Evolutionary conservation across 2,888 invertebrate species (phyloP).

Genomic region (Thymelicus lineola): DNA sequence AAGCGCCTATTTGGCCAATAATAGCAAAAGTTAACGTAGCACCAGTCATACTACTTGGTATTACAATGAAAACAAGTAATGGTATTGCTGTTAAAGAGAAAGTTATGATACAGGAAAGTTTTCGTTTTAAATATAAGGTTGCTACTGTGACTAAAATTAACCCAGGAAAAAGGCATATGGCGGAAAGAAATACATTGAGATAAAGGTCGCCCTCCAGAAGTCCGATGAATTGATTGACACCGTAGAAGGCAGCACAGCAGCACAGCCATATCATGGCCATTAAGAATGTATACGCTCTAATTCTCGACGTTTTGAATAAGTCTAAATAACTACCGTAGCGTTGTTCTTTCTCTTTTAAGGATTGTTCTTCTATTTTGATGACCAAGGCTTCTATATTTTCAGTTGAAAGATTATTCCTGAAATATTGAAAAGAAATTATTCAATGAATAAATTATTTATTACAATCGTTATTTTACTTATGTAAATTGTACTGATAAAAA

Average conservation of each 20-base stretch:
- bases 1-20: conserved; percentile 90
- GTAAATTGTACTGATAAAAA: too few species aligned
- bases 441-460: background rate
- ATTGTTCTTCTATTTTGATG: conserved; percentile 62
- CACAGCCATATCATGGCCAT: conserved; percentile 91
- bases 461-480: too few species aligned
- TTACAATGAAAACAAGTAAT: conserved; percentile 66
- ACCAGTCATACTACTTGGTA: conserved; percentile 56
- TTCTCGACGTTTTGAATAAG: conserved; percentile 88
- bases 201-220: conserved; percentile 91
- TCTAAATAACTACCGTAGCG: conserved; percentile 80
- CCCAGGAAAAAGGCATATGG: conserved; percentile 61
- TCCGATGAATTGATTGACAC: conserved; percentile 92
- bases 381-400: conserved; percentile 66
- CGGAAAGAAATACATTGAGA: conserved; percentile 91
- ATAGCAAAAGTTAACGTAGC: conserved; percentile 89
- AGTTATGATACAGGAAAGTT: conserved; percentile 60
- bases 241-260: conserved; percentile 93
- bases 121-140: conserved; percentile 64
- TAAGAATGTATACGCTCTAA: conserved; percentile 87
- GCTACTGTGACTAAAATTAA: conserved; percentile 63
- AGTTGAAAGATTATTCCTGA: conserved; percentile 73
- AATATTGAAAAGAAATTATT: conserved; percentile 40
- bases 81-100: conserved; percentile 64
- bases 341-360: conserved; percentile 48